A percentile compares a stretch with the other conserved stretches of the same genome.
phyloP scores from a whole-genome alignment of 2,797 vertebrate species.

The Hydrolagus colliei region DNA sequence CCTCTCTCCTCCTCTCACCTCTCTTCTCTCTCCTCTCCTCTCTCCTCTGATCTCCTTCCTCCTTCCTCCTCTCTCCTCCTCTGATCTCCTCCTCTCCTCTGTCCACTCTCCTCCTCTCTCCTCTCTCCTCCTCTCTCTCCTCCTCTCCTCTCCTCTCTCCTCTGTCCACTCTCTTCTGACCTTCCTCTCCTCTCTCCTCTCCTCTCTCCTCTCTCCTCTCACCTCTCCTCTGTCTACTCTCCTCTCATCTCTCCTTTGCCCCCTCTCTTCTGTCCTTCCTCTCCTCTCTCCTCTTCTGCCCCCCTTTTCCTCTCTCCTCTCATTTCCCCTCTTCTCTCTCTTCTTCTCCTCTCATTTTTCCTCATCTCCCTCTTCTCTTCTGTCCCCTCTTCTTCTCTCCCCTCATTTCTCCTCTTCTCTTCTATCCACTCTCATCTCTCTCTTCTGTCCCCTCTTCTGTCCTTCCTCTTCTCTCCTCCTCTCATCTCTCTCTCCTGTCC shows the following conservation, averaged over 20 bases:
- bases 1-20: not conserved
- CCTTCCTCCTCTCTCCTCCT: not conserved
- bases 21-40: no score
- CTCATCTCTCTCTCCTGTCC: not conserved
- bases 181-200: not conserved
- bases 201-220: not conserved
- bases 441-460: no score
- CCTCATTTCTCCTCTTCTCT: no score
- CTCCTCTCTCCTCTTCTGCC: not conserved
- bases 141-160: not conserved
- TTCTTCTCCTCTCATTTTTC: constrained; percentile 35
- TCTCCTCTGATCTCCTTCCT: not conserved
- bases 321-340: not conserved
- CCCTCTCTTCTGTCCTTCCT: no score
- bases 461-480: no score
- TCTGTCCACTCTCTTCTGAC: not conserved
- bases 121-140: not conserved
- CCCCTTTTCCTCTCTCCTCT: not conserved
- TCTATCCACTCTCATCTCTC: no score
- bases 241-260: no score
- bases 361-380: no score
- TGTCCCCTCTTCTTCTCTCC: no score
- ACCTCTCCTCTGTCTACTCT: not conserved
- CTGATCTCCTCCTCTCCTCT: no score
- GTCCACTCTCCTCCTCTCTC: no score